phyloP scores from a whole-genome alignment of 1,140 invertebrate species.

The Leptonema lineaticorne region DNA sequence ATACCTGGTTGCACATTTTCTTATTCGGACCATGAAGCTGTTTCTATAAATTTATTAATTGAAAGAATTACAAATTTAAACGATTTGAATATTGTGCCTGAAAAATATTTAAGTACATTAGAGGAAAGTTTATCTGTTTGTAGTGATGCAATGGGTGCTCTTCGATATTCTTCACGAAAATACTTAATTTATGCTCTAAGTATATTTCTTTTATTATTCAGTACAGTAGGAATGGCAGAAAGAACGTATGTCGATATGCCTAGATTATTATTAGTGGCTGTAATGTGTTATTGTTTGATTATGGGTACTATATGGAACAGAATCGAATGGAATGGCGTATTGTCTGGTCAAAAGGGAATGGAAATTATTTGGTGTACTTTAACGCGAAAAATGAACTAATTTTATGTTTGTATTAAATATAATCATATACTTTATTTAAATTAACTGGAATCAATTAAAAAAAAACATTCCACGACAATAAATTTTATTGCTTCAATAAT shows the following conservation, averaged over 20 bases:
- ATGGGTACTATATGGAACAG: slow-evolving; percentile 79
- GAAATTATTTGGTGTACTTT: slow-evolving; percentile 29
- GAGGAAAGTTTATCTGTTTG: slow-evolving; percentile 64
- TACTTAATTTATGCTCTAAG: slow-evolving; percentile 59
- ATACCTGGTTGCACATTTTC: slow-evolving; percentile 73
- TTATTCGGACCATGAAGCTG: slow-evolving; percentile 91
- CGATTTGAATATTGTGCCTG: background rate
- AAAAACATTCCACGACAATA: background rate
- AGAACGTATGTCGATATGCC: slow-evolving; percentile 47
- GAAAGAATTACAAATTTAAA: slow-evolving; percentile 33
- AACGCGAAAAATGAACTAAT: background rate
- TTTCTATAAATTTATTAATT: slow-evolving; percentile 64
- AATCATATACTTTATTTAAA: background rate
- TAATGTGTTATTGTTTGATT: slow-evolving; percentile 69
- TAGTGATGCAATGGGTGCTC: slow-evolving; percentile 57
- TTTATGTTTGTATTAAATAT: background rate
- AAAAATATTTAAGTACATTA: slow-evolving; percentile 48
- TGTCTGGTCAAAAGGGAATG: slow-evolving; percentile 58
- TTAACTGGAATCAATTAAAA: background rate
- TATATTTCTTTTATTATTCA: slow-evolving; percentile 53
- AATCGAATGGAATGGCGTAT: slow-evolving; percentile 74
- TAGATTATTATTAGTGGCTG: slow-evolving; percentile 62
- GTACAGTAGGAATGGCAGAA: slow-evolving; percentile 54
- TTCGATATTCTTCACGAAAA: slow-evolving; percentile 60
- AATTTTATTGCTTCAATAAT: slow-evolving; percentile 2